Base-by-base conservation (phyloP, 1,140 invertebrate genomes). In the Amyelois transitella region DNA sequence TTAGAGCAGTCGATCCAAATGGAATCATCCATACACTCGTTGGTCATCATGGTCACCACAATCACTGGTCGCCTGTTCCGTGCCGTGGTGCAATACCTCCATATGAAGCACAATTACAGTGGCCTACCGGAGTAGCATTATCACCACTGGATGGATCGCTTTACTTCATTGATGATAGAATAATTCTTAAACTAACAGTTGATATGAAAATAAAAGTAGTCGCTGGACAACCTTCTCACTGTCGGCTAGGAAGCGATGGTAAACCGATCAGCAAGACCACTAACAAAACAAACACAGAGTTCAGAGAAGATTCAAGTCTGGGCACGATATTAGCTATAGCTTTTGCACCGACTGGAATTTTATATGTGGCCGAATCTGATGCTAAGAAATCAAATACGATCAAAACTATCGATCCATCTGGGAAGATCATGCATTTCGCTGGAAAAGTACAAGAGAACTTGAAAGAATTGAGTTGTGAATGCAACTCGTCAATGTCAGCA, bases 11-110 rank as follows among this genome's bases (percentile, higher is more conserved):
- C 0, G 96, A 97, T 89, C 92, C 94, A 14, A 90, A 94, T 69
- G 97, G 96, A 8, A 94, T 96, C n/a, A 99, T 99, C 56, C 94
- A 97, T 59, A 99, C 98, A 0, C 82, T 99, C 19, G 96, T 98
- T 24, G 96, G 96, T 12, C 95, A 96, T 78, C 96, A 97, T 76
- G 95, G 95, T 0, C 96, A 97, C 81, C 95, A 97, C 63, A 96
- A 96, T 72, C 94, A 96, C 67, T 97, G 96, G 96, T 93, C 94
- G 60, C 96, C 96, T 0, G 93, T 96, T 19, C 96, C 96, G 0
- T 97, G 96, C 72, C 89, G 90, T 17, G 94, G 94, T 45, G 94
- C 95, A 0, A 91, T 96, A 56, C 91, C 94, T 44, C 93, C 95
- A 5, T 91, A 91, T 62, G 91, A 95, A 89, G 95, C 96, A 0